Base-by-base conservation (phyloP, 2,113 vertebrate genomes). In the Laticauda laticaudata region DNA sequence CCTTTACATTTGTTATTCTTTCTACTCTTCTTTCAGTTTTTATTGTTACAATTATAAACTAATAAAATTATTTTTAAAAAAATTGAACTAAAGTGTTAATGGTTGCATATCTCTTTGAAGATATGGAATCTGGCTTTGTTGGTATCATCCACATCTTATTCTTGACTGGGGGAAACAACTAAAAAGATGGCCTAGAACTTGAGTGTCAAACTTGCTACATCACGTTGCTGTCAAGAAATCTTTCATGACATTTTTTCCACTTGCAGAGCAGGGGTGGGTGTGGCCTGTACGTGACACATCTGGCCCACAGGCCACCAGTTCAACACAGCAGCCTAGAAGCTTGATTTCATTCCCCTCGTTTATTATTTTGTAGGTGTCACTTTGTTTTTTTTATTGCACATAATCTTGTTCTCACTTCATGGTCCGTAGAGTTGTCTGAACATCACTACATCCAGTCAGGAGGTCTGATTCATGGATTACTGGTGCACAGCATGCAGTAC, bases 381-480 rank as follows among this genome's bases (percentile, higher is more conserved):
- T 91, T 75, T 61, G 14, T 86, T 92, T 90, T 90, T 48, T 48
- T 0, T 9, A 57, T 88, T 0, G 4, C 26, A 90, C 92, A 51
- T 26, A 10, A 54, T 51, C 12, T 29, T 88, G 14, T 61, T 61
- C 95, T 96, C 91, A 97, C 96, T 97, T 97, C 54, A 97, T 95
- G 87, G 91, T 91, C 23, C 0, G 90, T 8, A 93, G 85, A 18
- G 81, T 69, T 12, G 92, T 92, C 34, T 34, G 56, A 10, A 90
- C 5, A 90, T 97, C 53, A 0, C 89, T 96, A 90, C 86, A 94
- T 34, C 97, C 97, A 29, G 92, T 90, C 92, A 75, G 1, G 48
- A 96, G 95, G 87, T 97, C 97, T 8, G 95, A 96, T 29, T 94
- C 93, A 7, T 94, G 93, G 90, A 97, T 97, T 56, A 91, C 93